Conservation (phyloP, 2,888 invertebrate species). For the Archips crataeganus region DNA sequence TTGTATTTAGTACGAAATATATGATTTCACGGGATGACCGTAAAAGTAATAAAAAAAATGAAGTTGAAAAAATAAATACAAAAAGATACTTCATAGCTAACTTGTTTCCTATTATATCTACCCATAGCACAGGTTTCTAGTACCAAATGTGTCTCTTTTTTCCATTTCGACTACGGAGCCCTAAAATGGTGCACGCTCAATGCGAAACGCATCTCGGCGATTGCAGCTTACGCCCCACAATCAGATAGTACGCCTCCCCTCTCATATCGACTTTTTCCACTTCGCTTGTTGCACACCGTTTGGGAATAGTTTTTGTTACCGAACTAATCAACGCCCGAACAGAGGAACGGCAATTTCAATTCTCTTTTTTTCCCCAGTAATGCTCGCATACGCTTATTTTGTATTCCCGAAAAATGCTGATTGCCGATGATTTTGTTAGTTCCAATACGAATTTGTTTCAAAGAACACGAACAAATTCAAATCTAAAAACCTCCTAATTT, state of each 20-base stretch:
- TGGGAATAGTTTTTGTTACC: conserved; percentile 82
- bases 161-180: conserved; percentile 18
- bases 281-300: conserved; percentile 78
- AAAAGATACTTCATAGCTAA: too few relatives aligned
- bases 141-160: too few relatives aligned
- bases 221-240: conserved; percentile 79
- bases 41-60: too few relatives aligned
- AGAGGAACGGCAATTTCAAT: conserved; percentile 56
- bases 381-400: conserved; percentile 32
- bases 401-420: conserved; percentile 23
- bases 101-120: too few relatives aligned
- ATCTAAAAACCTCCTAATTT: not conserved
- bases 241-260: conserved; percentile 70
- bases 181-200: conserved; percentile 62
- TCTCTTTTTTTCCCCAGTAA: conserved; percentile 33
- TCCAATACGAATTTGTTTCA: not conserved
- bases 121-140: too few relatives aligned
- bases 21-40: too few relatives aligned
- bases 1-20: too few relatives aligned
- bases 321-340: conserved; percentile 81
- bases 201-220: conserved; percentile 78
- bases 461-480: not conserved
- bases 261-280: conserved; percentile 83
- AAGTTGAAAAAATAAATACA: too few relatives aligned
- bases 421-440: conserved; percentile 32